Percentiles rank a stretch among this genome's conserved stretches.
Conservation (phyloP, 2,113 vertebrate genomes). For the Phalacrocorax carbo region DNA sequence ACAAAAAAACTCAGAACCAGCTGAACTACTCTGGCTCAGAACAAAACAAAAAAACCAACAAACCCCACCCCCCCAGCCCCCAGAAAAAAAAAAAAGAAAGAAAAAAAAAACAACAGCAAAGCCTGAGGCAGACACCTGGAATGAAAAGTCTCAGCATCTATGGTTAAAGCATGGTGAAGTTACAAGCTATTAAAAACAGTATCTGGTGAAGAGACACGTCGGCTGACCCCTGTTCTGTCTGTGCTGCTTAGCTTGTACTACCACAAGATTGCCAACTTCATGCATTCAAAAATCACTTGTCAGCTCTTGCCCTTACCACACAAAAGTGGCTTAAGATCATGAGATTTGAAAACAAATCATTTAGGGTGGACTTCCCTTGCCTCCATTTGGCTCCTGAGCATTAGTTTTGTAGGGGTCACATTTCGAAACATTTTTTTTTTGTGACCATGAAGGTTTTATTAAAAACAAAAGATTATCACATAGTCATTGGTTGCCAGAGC, state of each 20-base stretch:
- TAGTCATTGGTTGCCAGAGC: neutral
- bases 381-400: neutral
- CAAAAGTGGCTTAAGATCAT: neutral
- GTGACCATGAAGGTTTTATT: neutral
- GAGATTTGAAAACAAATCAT: neutral
- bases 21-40: neutral
- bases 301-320: neutral
- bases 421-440: neutral
- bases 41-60: neutral
- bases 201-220: constrained; percentile 7
- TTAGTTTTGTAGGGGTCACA: neutral
- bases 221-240: constrained; percentile 14
- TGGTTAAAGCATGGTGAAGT: constrained; percentile 7
- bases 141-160: constrained; percentile 32
- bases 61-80: too few species aligned
- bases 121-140: constrained; percentile 30
- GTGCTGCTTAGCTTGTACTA: neutral
- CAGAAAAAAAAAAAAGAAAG: neutral
- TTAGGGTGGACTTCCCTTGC: neutral
- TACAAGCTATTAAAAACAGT: constrained; percentile 26
- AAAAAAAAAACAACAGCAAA: neutral
- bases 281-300: constrained; percentile 36
- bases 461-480: neutral
- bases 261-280: neutral
- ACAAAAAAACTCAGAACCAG: neutral